Percentiles rank a stretch among this genome's conserved stretches.
Conservation (phyloP, 2,797 vertebrate genomes). For the Gallinago solitaria region DNA sequence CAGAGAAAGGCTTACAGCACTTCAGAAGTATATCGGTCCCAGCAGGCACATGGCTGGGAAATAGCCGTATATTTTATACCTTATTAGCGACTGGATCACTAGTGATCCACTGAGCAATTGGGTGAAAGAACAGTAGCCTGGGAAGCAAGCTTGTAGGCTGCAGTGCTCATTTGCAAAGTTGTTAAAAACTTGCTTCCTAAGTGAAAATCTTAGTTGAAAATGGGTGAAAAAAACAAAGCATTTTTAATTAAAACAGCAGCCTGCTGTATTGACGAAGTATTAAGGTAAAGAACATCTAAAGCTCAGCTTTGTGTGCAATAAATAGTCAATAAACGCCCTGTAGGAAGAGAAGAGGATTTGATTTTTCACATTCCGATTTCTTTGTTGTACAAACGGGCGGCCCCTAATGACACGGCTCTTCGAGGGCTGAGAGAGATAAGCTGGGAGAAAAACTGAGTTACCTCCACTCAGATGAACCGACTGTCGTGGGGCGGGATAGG, state of each 20-base stretch:
- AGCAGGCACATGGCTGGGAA: background rate
- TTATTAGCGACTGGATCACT: background rate
- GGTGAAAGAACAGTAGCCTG: background rate
- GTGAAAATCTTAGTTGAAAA: background rate
- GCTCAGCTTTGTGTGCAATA: background rate
- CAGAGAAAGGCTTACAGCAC: background rate
- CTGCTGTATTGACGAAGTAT: background rate
- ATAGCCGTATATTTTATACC: background rate
- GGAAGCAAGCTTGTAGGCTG: background rate
- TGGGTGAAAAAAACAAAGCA: background rate
- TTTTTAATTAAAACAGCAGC: background rate
- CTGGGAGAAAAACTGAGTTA: slow-evolving; percentile 49
- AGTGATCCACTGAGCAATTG: background rate
- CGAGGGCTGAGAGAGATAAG: slow-evolving; percentile 39
- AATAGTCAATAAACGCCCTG: background rate
- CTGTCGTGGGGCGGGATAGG: background rate
- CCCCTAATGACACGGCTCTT: background rate
- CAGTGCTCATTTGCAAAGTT: background rate
- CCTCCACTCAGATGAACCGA: background rate
- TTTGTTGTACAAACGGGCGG: background rate
- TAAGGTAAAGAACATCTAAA: background rate
- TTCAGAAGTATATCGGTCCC: background rate
- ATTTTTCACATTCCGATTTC: background rate
- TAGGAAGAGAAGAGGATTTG: background rate
- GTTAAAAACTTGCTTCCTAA: background rate